Evolutionary conservation across 2,113 vertebrate species (phyloP), one percentile per base, ranked within the genome.

Genomic region (Notechis scutatus): DNA sequence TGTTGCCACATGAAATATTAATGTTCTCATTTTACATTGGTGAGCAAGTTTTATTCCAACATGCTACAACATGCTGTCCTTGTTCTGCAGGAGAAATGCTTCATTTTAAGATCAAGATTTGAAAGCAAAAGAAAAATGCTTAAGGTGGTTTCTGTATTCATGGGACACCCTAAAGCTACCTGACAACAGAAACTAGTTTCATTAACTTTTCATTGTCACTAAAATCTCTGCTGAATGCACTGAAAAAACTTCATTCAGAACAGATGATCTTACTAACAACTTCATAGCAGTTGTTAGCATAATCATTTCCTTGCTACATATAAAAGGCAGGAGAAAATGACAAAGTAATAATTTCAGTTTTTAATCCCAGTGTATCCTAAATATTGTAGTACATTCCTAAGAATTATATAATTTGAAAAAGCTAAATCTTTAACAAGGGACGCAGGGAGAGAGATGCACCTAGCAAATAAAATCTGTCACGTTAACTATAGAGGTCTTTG

Each of bases 1-100:
- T 97, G 97, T 96, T 97, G 92, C 94, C 95, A 97, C 97, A 97
- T 91, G 97, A 97, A 97, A 96, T 95, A 95, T 92, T 95, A 96
- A 96, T 94, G 94, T 94, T 97, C 96, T 97, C 91, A 93, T 95
- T 96, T 97, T 95, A 96, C 96, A 97, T 93, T 95, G 93, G 96
- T 96, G 95, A 97, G 97, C 96, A 97, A 39, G 95, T 93, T 96
- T 95, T 95, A 96, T 94, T 96, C 96, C 95, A 97, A 93, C 97
- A 97, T 97, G 97, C 94, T 95, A 29, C 93, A 95, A 95, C 97
- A 96, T 95, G 96, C 95, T 96, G 92, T 87, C 93, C 91, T 97
- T 93, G 91, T 95, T 91, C 59, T 91, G 92, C 90, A 92, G 92
- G 42, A 91, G 87, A 96, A 97, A 96, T 6, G 85, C 47, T 89